Conservation (phyloP, 1,140 invertebrate genomes). For the Acromyrmex echinatior region DNA sequence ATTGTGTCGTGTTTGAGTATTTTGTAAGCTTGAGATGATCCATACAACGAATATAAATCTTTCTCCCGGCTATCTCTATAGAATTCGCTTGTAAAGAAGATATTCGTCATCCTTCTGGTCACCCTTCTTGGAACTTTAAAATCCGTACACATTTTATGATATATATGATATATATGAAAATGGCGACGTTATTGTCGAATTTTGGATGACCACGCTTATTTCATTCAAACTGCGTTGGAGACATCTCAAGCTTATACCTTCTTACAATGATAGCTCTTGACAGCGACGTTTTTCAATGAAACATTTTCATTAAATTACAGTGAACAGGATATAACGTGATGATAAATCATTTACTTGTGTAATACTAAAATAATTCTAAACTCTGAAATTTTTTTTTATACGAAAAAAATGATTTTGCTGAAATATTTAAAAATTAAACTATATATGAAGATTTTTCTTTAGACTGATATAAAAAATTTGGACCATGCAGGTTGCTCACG, state of each 20-base stretch:
- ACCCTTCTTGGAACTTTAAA: neutral
- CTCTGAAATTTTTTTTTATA: neutral
- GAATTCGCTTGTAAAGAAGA: neutral
- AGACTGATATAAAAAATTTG: too few species aligned
- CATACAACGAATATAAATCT: conserved; percentile 25
- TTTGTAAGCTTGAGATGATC: conserved; percentile 21
- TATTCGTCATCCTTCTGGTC: neutral
- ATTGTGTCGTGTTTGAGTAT: too few species aligned
- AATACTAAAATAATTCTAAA: neutral
- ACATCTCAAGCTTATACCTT: conserved; percentile 39
- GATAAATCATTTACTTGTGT: conserved; percentile 5
- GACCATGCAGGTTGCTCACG: too few species aligned
- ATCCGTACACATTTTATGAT: conserved; percentile 5
- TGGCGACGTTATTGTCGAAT: conserved; percentile 32
- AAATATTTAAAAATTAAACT: too few species aligned
- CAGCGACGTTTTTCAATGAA: conserved; percentile 25
- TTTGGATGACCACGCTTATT: conserved; percentile 31
- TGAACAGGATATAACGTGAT: neutral
- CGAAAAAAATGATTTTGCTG: too few species aligned
- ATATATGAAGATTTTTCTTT: too few species aligned
- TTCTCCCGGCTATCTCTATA: neutral
- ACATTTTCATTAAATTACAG: conserved; percentile 1
- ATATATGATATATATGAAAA: conserved; percentile 6
- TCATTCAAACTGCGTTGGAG: conserved; percentile 41
- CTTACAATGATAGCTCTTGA: conserved; percentile 1